Base-by-base conservation (phyloP, 2,888 invertebrate genomes). In the Perdita meconis region DNA sequence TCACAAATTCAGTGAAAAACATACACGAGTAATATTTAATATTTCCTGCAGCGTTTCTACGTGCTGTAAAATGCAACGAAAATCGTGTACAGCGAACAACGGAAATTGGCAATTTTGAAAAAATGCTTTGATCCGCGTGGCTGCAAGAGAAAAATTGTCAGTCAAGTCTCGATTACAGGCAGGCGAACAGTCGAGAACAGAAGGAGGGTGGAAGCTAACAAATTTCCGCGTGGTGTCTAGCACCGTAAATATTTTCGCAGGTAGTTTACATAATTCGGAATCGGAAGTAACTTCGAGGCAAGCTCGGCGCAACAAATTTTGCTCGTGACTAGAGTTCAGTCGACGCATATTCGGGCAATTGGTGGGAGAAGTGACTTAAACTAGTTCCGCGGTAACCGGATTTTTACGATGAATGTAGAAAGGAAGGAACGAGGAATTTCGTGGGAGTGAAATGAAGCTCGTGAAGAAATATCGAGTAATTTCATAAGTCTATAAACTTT, bases 91-190 rank as follows among this genome's bases (percentile, higher is more conserved):
- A n/a, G 51, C 40, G 38, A 66, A 64, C 56, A 65, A 65, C 40
- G 56, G 40, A 36, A 57, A 65, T 71, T 71, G 66, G 56, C 66
- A 65, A 71, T 71, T 44, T 65, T 30, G 30, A 6, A 56, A 57
- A 71, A 71, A 57, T 64, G 57, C 24, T 66, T 71, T 65, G 24
- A n/a, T 30, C 13, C 13, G n/a, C 22, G 50, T 71, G 57, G 30
- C n/a, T n/a, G n/a, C n/a, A 42, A 57, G 64, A 57, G 50, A 56
- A 65, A 71, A 71, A 65, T 71, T 51, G 66, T 71, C 70, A 55
- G 47, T 1, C 19, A 4, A 22, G 34, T n/a, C 34, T 56, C 50
- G 56, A 50, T 47, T 50, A 56, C 22, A 6, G 22, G 30, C 16
- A n/a, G 16, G 24, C n/a, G 50, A 36, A 2, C 24, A 16, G 16